Percentiles rank a stretch among this genome's conserved stretches.
Evolutionary conservation across 1,140 invertebrate species (phyloP).

Genomic region (Chlorops oryzae): DNA sequence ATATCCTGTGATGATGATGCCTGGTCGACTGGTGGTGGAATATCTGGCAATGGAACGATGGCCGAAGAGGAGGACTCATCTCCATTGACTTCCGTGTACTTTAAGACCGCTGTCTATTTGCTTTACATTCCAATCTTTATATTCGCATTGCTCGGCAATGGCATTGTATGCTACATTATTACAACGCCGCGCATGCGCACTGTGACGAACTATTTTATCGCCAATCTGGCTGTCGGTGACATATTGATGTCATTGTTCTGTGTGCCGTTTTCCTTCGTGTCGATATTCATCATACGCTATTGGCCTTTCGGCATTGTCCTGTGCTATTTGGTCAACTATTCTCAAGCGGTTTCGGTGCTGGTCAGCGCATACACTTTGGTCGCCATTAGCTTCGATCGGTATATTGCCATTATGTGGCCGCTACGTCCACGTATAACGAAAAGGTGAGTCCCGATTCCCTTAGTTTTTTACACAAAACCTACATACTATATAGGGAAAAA

Average conservation of each 20-base stretch:
- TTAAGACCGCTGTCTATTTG: conserved; percentile 62
- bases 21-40: background rate
- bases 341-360: conserved; percentile 73
- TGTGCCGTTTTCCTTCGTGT: conserved; percentile 78
- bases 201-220: conserved; percentile 82
- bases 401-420: conserved; percentile 83
- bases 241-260: conserved; percentile 79
- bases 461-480: too few relatives aligned
- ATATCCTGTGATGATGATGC: background rate
- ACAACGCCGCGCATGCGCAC: conserved; percentile 74
- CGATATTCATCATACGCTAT: conserved; percentile 63
- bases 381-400: conserved; percentile 79
- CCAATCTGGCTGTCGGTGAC: conserved; percentile 78
- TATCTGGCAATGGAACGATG: conserved; percentile 7
- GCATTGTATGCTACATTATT: conserved; percentile 76
- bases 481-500: too few relatives aligned
- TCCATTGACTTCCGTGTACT: conserved; percentile 49
- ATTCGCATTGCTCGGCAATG: conserved; percentile 69
- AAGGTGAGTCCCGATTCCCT: conserved; percentile 52
- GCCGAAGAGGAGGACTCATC: conserved; percentile 22
- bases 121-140: conserved; percentile 71
- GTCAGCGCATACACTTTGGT: conserved; percentile 80
- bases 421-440: conserved; percentile 72
- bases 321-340: conserved; percentile 71
- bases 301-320: conserved; percentile 78